These are phyloP conservation scores for Mobula birostris DNA, from an alignment of 2,113 vertebrate species.

Conservation along the genomic window DNA sequence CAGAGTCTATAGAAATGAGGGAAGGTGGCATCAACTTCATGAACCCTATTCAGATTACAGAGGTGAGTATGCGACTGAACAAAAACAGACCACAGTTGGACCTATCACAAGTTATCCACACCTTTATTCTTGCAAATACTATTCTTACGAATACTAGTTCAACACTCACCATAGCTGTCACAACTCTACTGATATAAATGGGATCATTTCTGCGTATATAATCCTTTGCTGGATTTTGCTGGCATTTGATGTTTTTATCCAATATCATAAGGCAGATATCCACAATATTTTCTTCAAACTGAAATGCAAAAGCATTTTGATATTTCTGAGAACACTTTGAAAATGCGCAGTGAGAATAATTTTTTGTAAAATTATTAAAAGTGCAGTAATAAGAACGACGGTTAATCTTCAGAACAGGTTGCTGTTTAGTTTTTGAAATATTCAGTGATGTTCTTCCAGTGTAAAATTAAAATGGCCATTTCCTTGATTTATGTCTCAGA, in stretches of 20 bases:
- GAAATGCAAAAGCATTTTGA: slow-evolving; percentile 27
- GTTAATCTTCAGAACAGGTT: background rate
- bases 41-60: too few species aligned
- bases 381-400: background rate
- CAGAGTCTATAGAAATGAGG: too few species aligned
- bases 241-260: slow-evolving; percentile 62
- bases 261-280: slow-evolving; percentile 70
- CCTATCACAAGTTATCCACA: background rate
- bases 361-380: background rate
- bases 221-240: slow-evolving; percentile 53
- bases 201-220: slow-evolving; percentile 62
- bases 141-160: background rate
- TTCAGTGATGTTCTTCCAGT: background rate
- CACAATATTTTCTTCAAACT: slow-evolving; percentile 78
- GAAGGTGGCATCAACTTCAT: too few species aligned
- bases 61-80: too few species aligned
- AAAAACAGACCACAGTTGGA: background rate
- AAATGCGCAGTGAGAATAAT: background rate
- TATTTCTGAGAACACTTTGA: background rate
- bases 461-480: background rate
- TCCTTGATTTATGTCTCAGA: background rate
- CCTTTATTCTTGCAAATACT: background rate
- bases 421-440: background rate
- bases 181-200: slow-evolving; percentile 67
- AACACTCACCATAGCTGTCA: slow-evolving; percentile 76